Base-by-base conservation (phyloP, 2,888 invertebrate species). In the Nemotelus nigrinus region DNA sequence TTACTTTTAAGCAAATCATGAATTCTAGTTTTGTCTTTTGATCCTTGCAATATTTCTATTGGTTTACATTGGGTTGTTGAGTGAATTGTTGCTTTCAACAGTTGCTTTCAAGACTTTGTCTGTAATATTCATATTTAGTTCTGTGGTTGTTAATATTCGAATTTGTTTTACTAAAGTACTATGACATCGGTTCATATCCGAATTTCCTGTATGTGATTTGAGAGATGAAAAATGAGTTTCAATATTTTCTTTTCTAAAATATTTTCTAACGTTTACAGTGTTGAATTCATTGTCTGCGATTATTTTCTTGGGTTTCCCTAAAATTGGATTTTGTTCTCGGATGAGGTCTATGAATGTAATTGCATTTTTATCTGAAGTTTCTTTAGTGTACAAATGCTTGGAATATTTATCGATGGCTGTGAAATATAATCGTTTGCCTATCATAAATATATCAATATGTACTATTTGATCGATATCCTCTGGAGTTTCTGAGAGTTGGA, bases 361-460 rank as follows among this genome's bases (percentile, higher is more conserved):
- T 0, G 58, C 5, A 25, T 58, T 58, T 58, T 58, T 58, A 5
- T 58, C 25, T n/a, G 2, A 5, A 1, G 58, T 58, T n/a, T 7
- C 8, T 2, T 58, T 58, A 3, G 44, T 63, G 44, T 63, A 63
- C 1, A 78, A 65, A 25, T 78, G 74, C 76, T 80, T 79, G 10
- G 79, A 79, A 63, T 77, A 77, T 76, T 65, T 79, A 63, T 79
- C 78, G 4, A 80, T 78, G 39, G 65, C 72, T 2, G 78, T 79
- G 10, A 79, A 74, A 57, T 78, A 79, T 3, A 48, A 57, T 53
- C 43, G n/a, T n/a, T n/a, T n/a, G n/a, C n/a, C n/a, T n/a, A n/a
- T n/a, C n/a, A n/a, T n/a, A n/a, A n/a, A n/a, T 45, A 41, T 75
- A n/a, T 65, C 65, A 3, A 65, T 65, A 45, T 65, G 65, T 8